Evolutionary conservation across 2,113 vertebrate genomes (phyloP), one percentile per base, ranked within the genome.

Genomic region (Aythya baeri): DNA sequence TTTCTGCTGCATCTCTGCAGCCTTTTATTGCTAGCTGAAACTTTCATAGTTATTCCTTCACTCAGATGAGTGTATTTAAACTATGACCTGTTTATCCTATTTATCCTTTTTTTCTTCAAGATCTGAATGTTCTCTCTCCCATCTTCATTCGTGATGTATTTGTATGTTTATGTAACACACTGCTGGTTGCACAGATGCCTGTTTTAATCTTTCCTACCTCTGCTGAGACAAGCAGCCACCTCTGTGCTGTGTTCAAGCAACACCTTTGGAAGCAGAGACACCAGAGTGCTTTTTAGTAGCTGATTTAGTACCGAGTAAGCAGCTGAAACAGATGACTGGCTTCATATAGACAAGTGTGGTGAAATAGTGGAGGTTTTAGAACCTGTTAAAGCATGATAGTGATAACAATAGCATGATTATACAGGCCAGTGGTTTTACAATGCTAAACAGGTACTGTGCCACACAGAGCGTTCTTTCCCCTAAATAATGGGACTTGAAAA

Each of bases 321-420:
- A 79, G 49, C 36, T 88, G 73, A 95, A 76, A 3, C 31, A 86
- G 18, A 66, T 75, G 43, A 85, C 54, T 86, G 43, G 5, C 41
- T 90, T 59, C 23, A 34, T 77, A 65, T 50, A 88, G n/a, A 70
- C 44, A 84, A 41, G 14, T 31, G 55, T n/a, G 27, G 61, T 58
- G 78, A 93, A 90, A 80, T 80, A 91, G 73, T 67, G 52, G 90
- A 77, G 38, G 9, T 8, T 95, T 94, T 83, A 86, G 58, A 82
- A 80, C 10, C 22, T 52, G 14, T 72, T 91, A 80, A 95, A 66
- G 84, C 7, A 6, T 70, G 74, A 61, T 76, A 92, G 11, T 38
- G 41, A 71, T 86, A 82, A 77, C 13, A 90, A 73, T 57, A 61
- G 43, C 26, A 52, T 32, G n/a, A 46, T 62, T 90, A 67, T 57